Evolutionary conservation across 2,888 invertebrate genomes (phyloP), one percentile per base, ranked within the genome.

Genomic region (Yponomeuta plumbellus): DNA sequence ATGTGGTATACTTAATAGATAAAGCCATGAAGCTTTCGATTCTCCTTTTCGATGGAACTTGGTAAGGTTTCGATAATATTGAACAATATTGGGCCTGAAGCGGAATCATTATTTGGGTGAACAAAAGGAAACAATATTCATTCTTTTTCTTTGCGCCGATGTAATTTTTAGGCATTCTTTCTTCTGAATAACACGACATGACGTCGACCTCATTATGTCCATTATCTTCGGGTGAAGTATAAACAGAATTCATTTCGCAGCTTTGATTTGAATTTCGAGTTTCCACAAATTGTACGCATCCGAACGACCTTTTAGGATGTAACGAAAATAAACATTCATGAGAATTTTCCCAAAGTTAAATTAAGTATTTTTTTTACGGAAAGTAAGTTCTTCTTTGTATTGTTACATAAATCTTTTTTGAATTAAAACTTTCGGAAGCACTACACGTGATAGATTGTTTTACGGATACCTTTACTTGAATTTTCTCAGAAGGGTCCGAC

Each of bases 61-160:
- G 17, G 17, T 17, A 52, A 52, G 44, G 44, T 52, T 52, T 52
- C 44, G 17, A 52, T 59, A 69, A 52, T 73, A 68, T 74, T 74
- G 76, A 73, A 76, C 69, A 77, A 75, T 73, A 75, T 72, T 75
- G 71, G 71, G 75, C 80, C 75, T 65, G 67, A 67, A 74, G 82
- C 76, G 65, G 72, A 77, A 79, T 79, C 82, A 82, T 80, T 72
- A 75, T 78, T 78, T 77, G 70, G 70, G 69, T 71, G 72, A 73
- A 76, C 77, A 78, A 77, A 73, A 70, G 73, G 66, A 76, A 77
- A 74, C 70, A 44, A 71, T 72, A 72, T 67, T 64, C 72, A 76
- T 79, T 81, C 75, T 80, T 80, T 79, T 74, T 69, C 71, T 73
- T 75, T 68, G 66, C 69, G 66, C 67, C 68, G 66, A 66, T 66